A percentile compares a stretch with the other conserved stretches of the same genome.
Evolutionary conservation across 2,797 vertebrate species (phyloP).

Genomic region (Falco peregrinus): DNA sequence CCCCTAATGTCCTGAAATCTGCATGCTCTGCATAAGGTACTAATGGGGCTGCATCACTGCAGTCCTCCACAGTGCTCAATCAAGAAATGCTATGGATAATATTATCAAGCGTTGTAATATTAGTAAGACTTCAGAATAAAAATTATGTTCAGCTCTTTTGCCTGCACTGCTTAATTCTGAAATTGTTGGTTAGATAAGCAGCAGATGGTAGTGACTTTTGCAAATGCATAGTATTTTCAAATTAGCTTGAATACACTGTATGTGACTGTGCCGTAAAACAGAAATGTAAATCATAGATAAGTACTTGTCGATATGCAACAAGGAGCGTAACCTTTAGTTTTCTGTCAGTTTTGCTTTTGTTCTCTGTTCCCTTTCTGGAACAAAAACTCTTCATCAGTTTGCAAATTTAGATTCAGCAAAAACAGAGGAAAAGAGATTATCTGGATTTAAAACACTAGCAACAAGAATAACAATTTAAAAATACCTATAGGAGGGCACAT

Average conservation of each 20-base stretch:
- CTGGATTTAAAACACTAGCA: background rate
- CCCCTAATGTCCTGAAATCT: background rate
- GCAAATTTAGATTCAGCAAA: background rate
- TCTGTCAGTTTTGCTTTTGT: background rate
- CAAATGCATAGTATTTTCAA: background rate
- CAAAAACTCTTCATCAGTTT: background rate
- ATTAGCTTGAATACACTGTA: background rate
- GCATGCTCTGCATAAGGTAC: background rate
- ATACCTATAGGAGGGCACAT: background rate
- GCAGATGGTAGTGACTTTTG: conserved; percentile 30
- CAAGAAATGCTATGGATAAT: background rate
- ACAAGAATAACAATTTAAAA: background rate
- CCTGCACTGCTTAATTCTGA: background rate
- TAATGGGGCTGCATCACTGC: background rate
- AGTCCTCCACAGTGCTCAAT: background rate
- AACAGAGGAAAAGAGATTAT: background rate
- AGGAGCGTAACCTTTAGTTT: background rate
- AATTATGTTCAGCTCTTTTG: background rate
- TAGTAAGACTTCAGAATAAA: background rate
- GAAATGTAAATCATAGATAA: background rate
- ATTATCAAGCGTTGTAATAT: background rate
- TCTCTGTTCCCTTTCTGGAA: background rate
- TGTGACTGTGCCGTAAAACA: background rate
- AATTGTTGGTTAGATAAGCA: background rate
- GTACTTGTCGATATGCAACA: background rate